A percentile compares a stretch with the other conserved stretches of the same genome.
Evolutionary conservation across 1,140 invertebrate genomes (phyloP).

Genomic region (Pemphigus obesinymphae): DNA sequence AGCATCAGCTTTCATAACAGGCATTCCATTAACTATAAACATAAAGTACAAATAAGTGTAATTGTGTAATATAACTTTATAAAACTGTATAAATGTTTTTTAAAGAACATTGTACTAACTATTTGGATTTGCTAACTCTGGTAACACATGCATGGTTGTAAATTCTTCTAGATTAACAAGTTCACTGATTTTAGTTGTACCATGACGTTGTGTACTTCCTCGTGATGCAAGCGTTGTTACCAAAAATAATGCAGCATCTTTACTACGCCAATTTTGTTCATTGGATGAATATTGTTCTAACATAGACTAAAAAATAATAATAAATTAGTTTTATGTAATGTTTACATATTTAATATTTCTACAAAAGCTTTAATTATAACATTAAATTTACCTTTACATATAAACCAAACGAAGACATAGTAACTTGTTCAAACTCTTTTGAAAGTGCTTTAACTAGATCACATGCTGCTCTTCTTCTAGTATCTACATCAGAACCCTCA

Average conservation of each 20-base stretch:
- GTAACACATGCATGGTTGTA: slow-evolving; percentile 74
- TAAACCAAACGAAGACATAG: slow-evolving; percentile 86
- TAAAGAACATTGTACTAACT: slow-evolving; percentile 52
- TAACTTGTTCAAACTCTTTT: slow-evolving; percentile 83
- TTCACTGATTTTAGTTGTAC: slow-evolving; percentile 83
- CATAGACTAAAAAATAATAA: slow-evolving; percentile 61
- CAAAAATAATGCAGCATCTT: slow-evolving; percentile 93
- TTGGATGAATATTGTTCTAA: slow-evolving; percentile 71
- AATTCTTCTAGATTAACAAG: slow-evolving; percentile 87
- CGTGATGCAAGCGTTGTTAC: slow-evolving; percentile 89
- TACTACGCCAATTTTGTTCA: slow-evolving; percentile 56
- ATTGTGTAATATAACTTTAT: background rate
- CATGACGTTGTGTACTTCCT: slow-evolving; percentile 84
- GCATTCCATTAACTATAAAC: slow-evolving; percentile 73
- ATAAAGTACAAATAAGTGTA: slow-evolving; percentile 42
- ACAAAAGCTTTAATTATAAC: background rate
- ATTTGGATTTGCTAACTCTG: slow-evolving; percentile 73
- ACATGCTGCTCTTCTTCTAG: slow-evolving; percentile 87
- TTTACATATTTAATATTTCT: too few species aligned
- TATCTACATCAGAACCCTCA: slow-evolving; percentile 97
- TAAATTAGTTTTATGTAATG: background rate
- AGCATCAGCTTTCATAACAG: slow-evolving; percentile 90
- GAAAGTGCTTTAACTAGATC: slow-evolving; percentile 89
- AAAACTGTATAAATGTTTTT: background rate
- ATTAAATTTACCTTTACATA: slow-evolving; percentile 64